phyloP scores from a whole-genome alignment of 2,888 invertebrate species.

The Hyalella azteca region DNA sequence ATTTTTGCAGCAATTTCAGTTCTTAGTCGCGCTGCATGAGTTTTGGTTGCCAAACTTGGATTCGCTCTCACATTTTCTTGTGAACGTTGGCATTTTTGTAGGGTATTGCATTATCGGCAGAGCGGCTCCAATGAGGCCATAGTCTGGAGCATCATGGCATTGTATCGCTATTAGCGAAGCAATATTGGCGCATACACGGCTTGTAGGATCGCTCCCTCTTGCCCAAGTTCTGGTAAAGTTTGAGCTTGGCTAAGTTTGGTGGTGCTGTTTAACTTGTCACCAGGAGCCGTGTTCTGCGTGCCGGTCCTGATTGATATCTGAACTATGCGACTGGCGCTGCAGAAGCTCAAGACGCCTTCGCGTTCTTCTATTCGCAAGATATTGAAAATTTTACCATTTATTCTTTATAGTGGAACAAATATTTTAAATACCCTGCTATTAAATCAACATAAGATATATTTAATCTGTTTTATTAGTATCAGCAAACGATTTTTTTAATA shows the following conservation, averaged over 20 bases:
- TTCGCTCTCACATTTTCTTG: background rate
- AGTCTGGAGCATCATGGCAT: conserved; percentile 28
- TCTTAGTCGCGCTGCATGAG: too few relatives aligned
- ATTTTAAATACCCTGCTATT: too few relatives aligned
- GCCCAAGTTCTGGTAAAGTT: conserved; percentile 19
- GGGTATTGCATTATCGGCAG: conserved; percentile 9
- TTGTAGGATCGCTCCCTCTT: conserved; percentile 21
- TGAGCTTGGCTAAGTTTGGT: conserved; percentile 14
- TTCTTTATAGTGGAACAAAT: too few relatives aligned
- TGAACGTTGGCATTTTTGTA: background rate
- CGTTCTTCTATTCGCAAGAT: too few relatives aligned
- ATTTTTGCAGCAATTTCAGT: too few relatives aligned
- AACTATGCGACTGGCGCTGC: background rate
- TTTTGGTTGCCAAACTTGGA: too few relatives aligned
- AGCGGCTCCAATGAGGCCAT: conserved; percentile 3
- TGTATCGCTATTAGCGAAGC: conserved; percentile 35
- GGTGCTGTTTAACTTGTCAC: conserved; percentile 34
- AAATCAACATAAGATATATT: too few relatives aligned
- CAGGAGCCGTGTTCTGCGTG: conserved; percentile 22
- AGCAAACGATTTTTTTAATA: too few relatives aligned
- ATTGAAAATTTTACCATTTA: too few relatives aligned
- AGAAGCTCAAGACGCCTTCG: background rate
- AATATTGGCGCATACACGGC: conserved; percentile 22
- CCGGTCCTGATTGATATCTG: conserved; percentile 17
- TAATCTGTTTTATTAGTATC: too few relatives aligned